Conservation (phyloP, 2,113 vertebrate genomes). For the Dipodomys ordii region DNA sequence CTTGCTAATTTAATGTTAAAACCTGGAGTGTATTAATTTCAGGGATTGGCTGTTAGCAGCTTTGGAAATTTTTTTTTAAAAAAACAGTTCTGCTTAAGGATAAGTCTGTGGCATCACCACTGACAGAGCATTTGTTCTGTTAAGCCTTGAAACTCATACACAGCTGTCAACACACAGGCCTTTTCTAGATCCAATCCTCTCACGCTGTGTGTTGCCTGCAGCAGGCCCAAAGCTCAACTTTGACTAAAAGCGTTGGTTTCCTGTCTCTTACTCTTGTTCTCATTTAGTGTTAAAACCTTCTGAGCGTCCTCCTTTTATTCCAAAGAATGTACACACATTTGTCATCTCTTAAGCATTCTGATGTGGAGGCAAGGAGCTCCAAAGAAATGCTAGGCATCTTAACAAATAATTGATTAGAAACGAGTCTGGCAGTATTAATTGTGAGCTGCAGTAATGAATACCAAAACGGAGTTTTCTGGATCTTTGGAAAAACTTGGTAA, state of each 20-base stretch:
- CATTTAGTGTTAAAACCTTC: conserved; percentile 91
- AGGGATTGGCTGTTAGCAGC: conserved; percentile 85
- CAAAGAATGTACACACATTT: conserved; percentile 85
- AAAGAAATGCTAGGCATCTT: conserved; percentile 86
- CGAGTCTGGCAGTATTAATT: conserved; percentile 87
- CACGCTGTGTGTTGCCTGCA: conserved; percentile 94
- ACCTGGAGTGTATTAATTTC: conserved; percentile 46
- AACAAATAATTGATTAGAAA: conserved; percentile 88
- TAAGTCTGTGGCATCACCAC: conserved; percentile 86
- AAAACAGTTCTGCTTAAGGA: conserved; percentile 86
- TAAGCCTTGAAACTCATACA: conserved; percentile 92
- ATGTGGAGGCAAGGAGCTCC: conserved; percentile 85
- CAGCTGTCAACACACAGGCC: conserved; percentile 95
- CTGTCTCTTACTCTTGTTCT: conserved; percentile 95
- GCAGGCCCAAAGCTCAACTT: conserved; percentile 95
- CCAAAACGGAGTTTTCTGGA: conserved; percentile 85
- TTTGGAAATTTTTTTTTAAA: conserved; percentile 78
- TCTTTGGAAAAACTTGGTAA: conserved; percentile 86
- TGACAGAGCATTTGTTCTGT: conserved; percentile 90
- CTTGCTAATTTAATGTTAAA: conserved; percentile 50
- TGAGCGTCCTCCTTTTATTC: conserved; percentile 88
- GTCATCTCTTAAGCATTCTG: conserved; percentile 84
- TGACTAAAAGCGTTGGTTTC: conserved; percentile 96
- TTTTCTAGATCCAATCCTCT: conserved; percentile 93
- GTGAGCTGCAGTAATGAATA: conserved; percentile 85